Evolutionary conservation across 53 echinoderm and acorn worm genomes (phyloP), one percentile per base, ranked within the genome.

Genomic region (Patiria pectinifera): DNA sequence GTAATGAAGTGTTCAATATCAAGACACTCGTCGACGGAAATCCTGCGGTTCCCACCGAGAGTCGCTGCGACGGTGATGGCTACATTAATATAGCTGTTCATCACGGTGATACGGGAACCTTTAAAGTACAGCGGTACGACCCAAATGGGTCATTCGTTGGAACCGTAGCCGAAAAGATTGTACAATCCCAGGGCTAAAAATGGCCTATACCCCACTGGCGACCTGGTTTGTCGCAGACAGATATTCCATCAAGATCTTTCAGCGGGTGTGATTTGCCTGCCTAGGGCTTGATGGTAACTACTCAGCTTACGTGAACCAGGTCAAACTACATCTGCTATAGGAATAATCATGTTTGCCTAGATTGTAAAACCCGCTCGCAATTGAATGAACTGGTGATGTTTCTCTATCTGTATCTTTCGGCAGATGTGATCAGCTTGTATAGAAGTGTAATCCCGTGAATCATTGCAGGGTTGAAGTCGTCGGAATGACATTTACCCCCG

Each of bases 81-180:
- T 69, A 85, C 45, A 85, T 85, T 48, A 69, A 69, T 71, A 48
- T 71, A 11, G 10, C 71, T 11, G 1, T 71, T 47, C 71, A 85
- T 70, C 18, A 43, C 47, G 48, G 3, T 70, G 18, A 0, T 2
- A 70, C 3, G 11, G 58, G 85, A 71, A 71, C 0, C 18, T 0
- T 1, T 44, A 44, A 69, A 24, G 53, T 85, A 11, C 85, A 85
- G 48, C 85, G 69, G 45, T 85, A 85, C n/a, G 85, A 85, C 66
- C 13, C 46, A 43, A 45, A 43, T 19, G 85, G 85, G 3, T 44
- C 13, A 45, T 43, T 49, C 85, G 53, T 85, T 10, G 85, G 46
- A 11, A 18, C 53, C 18, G 85, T 71, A 70, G 70, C 70, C 69
- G 53, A n/a, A 24, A 45, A n/a, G 4, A n/a, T 70, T 85, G 70